Base-by-base conservation (phyloP, 2,888 invertebrate species). In the Cheilosia scutellata region DNA sequence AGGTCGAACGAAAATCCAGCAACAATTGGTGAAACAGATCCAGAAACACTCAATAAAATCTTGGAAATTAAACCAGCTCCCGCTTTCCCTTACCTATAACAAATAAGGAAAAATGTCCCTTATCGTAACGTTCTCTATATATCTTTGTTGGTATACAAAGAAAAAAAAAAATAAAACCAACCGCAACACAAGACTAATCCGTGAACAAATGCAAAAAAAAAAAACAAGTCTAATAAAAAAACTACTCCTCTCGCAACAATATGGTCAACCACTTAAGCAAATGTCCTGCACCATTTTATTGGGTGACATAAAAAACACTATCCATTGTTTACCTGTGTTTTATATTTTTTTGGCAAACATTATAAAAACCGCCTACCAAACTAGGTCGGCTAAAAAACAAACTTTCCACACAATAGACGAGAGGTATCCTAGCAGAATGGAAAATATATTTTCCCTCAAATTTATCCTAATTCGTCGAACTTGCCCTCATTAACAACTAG, bases 361-460 rank as follows among this genome's bases (percentile, higher is more conserved):
- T 37, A 70, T 84, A 80, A 71, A 76, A 75, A 75, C 13, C 29
- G 3, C 51, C 79, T 9, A 84, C 83, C 79, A 60, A 79, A 68
- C 53, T 79, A 55, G 84, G 65, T 63, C 79, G 47, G 27, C n/a
- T 76, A 84, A 84, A 84, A 84, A 84, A 84, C 80, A 84, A 84
- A 84, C 84, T 84, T 58, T 58, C 20, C 37, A 11, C 20, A 79
- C 65, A 75, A 80, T 27, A 66, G 51, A 16, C 57, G 13, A 27
- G 44, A 5, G 2, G 13, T 2, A 29, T 3, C 25, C 0, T 11
- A 27, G 40, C n/a, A n/a, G n/a, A n/a, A n/a, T 20, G 20, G 2
- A 62, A 60, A 47, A 40, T 37, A 11, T 37, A 51, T 20, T 58
- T 57, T 40, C 60, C 42, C 16, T 33, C 40, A 71, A 49, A 60